A percentile compares a stretch with the other conserved stretches of the same genome.
Conservation (phyloP, 2,113 vertebrate genomes). For the Chloroceryle aenea region DNA sequence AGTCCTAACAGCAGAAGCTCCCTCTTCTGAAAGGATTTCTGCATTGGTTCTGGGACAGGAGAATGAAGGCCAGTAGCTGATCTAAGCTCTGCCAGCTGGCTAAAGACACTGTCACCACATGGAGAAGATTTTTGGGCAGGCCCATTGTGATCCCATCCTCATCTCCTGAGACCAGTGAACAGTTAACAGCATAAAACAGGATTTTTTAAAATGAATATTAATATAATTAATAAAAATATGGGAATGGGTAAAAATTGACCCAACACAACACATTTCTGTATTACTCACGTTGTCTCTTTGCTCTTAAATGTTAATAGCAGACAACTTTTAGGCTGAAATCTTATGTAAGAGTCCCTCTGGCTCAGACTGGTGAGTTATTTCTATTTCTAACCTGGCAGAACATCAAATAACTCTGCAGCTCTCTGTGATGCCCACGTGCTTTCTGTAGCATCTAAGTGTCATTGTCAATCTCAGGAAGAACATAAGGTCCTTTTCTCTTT, state of each 20-base stretch:
- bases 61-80: not conserved
- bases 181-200: not conserved
- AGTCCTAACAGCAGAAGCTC: not conserved
- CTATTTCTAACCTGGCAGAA: conserved; percentile 5
- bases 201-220: not conserved
- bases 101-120: not conserved
- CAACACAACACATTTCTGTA: not conserved
- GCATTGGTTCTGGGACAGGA: not conserved
- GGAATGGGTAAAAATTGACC: not conserved
- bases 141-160: not conserved
- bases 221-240: not conserved
- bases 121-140: not conserved
- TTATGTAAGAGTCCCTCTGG: not conserved
- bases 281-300: not conserved
- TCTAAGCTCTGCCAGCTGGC: not conserved
- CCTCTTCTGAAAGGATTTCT: not conserved
- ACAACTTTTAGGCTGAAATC: not conserved
- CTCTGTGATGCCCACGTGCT: not conserved
- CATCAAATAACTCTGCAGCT: not conserved
- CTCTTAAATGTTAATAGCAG: not conserved
- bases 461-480: not conserved
- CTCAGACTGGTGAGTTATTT: not conserved
- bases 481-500: not conserved
- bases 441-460: not conserved
- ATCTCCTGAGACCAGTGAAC: not conserved